Conservation (phyloP, 1,140 invertebrate genomes). For the Conus betulinus region DNA sequence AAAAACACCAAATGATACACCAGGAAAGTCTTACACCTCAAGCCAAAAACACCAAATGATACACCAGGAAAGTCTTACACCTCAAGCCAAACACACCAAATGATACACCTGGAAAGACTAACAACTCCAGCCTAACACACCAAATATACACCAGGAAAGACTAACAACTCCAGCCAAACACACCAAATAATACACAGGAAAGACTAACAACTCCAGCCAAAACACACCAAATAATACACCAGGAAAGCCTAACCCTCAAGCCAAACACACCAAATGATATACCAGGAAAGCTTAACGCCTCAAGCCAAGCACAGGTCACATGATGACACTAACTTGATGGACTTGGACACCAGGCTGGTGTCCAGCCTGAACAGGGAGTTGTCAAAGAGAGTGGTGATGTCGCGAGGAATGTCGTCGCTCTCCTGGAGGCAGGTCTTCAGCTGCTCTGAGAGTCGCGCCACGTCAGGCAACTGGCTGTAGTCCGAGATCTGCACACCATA, state of each 20-base stretch:
- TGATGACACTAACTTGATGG: constrained; percentile 81
- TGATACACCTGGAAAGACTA: too few species aligned
- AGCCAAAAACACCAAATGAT: too few species aligned
- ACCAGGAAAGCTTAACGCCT: neutral
- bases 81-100: too few species aligned
- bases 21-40: too few species aligned
- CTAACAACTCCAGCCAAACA: too few species aligned
- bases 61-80: too few species aligned
- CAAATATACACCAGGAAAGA: too few species aligned
- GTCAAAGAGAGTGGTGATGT: constrained; percentile 91
- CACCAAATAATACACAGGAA: neutral
- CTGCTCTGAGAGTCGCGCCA: constrained; percentile 87
- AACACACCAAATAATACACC: neutral
- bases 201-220: neutral
- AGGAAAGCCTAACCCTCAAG: neutral
- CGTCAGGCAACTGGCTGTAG: constrained; percentile 94
- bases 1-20: too few species aligned
- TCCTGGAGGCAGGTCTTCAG: constrained; percentile 92
- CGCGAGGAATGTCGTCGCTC: constrained; percentile 85
- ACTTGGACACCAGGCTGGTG: constrained; percentile 88
- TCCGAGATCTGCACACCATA: constrained; percentile 85
- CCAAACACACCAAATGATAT: neutral
- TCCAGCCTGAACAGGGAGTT: constrained; percentile 92
- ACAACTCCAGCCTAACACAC: too few species aligned
- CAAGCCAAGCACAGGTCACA: too few species aligned